These are phyloP conservation scores for Ctenodactylus gundi DNA, from an alignment of 2,113 vertebrate genomes.

Conservation along the genomic window DNA sequence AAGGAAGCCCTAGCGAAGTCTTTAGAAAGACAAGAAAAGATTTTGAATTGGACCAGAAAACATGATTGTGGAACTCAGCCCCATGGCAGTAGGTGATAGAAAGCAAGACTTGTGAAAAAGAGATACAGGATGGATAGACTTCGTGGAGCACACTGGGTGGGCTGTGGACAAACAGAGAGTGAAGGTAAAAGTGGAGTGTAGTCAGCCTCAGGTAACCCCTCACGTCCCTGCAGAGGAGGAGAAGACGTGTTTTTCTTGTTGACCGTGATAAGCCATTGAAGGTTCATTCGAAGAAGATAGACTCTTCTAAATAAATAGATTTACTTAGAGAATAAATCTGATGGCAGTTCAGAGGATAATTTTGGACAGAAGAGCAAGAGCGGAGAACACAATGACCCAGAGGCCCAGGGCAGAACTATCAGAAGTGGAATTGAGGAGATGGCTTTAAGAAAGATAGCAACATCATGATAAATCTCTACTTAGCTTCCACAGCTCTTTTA, in stretches of 20 bases:
- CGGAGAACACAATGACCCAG: neutral
- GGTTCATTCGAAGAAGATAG: neutral
- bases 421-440: neutral
- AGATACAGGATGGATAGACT: neutral
- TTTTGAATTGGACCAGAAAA: neutral
- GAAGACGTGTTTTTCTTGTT: neutral
- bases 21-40: neutral
- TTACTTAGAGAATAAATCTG: neutral
- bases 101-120: too few species aligned
- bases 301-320: neutral
- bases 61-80: neutral
- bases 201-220: neutral
- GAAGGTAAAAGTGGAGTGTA: neutral
- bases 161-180: neutral
- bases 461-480: neutral
- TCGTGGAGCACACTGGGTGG: neutral
- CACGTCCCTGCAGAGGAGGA: neutral
- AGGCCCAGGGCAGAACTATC: too few species aligned
- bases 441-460: neutral
- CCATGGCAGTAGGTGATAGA: neutral
- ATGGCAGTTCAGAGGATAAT: neutral
- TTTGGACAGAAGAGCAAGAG: neutral
- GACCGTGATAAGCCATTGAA: neutral
- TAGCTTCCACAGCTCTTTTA: neutral
- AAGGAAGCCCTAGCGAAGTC: neutral